Base-by-base conservation (phyloP, 2,888 invertebrate genomes). In the Latheticus oryzae region DNA sequence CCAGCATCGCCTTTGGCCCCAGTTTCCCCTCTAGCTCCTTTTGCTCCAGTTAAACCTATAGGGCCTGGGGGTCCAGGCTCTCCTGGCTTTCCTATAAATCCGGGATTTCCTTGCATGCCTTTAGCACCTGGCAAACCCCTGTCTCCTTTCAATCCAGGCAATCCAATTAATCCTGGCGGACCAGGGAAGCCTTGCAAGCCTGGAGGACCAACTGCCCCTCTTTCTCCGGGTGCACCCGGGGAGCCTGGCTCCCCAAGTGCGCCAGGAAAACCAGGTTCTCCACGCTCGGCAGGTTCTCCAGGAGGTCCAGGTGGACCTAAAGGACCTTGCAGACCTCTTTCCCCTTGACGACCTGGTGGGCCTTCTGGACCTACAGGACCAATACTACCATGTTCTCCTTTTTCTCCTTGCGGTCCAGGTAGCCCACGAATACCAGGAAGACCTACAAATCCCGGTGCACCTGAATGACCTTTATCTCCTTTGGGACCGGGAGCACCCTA, bases 221-320 rank as follows among this genome's bases (percentile, higher is more conserved):
- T 78, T 66, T 91, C 91, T 23, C 92, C 93, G 1, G 86, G 83
- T 1, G 83, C 82, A 21, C 92, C 93, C 2, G 86, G 83, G 1
- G 84, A 83, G 0, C 93, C 93, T 1, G 84, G 78, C n/a, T 91
- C 87, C 1, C 92, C 92, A 3, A 87, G 83, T 0, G 83, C 77
- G 1, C 93, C 93, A 0, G 89, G 85, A 2, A 84, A 78, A 1
- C 92, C 92, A 0, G 87, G 82, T 68, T 91, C 91, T 11, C 92
- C 91, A 69, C 91, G 80, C 75, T 91, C 91, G 0, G 89, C 92
- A 33, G 89, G 87, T 76, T 92, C 92, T 8, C 93, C 93, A 0
- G 90, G 89, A 1, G 89, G 87, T 1, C 93, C 93, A 0, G 83
- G 81, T 0, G 88, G 86, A 2, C 92, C 92, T 12, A 88, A 77